phyloP scores from a whole-genome alignment of 1,140 invertebrate species.

The Musca vetustissima region DNA sequence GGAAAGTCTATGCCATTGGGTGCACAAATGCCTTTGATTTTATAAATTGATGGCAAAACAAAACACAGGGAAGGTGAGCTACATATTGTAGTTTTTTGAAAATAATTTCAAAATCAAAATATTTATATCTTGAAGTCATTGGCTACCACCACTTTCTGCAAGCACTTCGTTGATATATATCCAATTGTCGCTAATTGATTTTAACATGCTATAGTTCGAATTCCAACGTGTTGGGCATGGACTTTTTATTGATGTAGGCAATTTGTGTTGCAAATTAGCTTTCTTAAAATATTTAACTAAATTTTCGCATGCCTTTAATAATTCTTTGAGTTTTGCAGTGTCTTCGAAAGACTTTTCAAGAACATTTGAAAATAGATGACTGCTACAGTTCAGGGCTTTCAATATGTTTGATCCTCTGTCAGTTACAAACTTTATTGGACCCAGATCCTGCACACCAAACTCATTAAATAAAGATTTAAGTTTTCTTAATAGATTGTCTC shows the following conservation, averaged over 20 bases:
- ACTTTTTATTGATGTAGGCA: constrained; percentile 5
- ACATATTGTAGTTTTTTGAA: constrained; percentile 1
- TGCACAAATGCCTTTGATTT: neutral
- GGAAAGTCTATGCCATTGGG: too few species aligned
- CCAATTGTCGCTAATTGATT: neutral
- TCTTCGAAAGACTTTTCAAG: too few species aligned
- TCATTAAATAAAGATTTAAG: too few species aligned
- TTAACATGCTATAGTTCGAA: neutral
- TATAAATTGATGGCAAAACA: neutral
- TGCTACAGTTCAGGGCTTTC: neutral
- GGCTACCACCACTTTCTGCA: neutral
- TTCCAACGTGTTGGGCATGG: neutral
- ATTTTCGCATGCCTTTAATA: neutral
- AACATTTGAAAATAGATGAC: neutral
- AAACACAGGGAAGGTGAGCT: neutral
- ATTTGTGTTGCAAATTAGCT: neutral
- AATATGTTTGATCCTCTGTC: too few species aligned
- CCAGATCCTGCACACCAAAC: too few species aligned
- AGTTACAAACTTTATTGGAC: too few species aligned
- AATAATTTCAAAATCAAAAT: neutral
- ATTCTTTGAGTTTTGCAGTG: too few species aligned
- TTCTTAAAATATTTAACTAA: constrained; percentile 11
- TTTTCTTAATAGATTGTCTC: too few species aligned
- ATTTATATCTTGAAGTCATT: neutral
- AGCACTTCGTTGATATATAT: neutral